Conservation (phyloP, 2,888 invertebrate species). For the Hirtodrosophila duncani region DNA sequence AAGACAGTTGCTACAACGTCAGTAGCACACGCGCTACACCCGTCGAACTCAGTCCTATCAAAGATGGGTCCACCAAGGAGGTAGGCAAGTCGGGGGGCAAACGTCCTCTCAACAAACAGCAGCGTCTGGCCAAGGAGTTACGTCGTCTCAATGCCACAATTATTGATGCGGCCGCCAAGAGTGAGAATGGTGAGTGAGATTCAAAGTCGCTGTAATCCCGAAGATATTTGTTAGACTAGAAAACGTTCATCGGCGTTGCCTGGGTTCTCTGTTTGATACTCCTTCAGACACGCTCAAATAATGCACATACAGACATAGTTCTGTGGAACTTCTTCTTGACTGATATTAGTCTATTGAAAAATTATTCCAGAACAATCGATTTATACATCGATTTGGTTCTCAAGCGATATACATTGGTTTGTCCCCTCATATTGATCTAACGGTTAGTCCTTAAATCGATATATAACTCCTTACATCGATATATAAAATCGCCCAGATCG, state of each 20-base stretch:
- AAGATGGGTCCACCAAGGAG: slow-evolving; percentile 25
- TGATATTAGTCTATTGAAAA: too few species aligned
- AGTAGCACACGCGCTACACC: neutral
- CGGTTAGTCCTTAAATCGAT: too few species aligned
- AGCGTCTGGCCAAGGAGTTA: slow-evolving; percentile 79
- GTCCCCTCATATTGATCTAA: too few species aligned
- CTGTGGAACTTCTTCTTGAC: too few species aligned
- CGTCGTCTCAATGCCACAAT: slow-evolving; percentile 83
- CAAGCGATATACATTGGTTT: too few species aligned
- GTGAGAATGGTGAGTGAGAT: slow-evolving; percentile 57
- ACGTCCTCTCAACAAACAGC: slow-evolving; percentile 58
- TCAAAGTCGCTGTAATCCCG: too few species aligned
- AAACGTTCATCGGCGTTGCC: too few species aligned
- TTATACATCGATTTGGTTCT: too few species aligned
- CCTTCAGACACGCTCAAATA: too few species aligned
- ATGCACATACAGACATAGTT: too few species aligned
- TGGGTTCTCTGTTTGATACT: neutral
- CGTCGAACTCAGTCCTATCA: slow-evolving; percentile 18
- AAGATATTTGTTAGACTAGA: too few species aligned
- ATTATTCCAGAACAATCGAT: too few species aligned
- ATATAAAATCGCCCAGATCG: neutral
- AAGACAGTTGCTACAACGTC: neutral
- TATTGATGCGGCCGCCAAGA: slow-evolving; percentile 79
- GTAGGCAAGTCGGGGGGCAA: slow-evolving; percentile 11
- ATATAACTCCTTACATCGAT: neutral